Base-by-base conservation (phyloP, 2,888 invertebrate genomes). In the Phalera bucephala region DNA sequence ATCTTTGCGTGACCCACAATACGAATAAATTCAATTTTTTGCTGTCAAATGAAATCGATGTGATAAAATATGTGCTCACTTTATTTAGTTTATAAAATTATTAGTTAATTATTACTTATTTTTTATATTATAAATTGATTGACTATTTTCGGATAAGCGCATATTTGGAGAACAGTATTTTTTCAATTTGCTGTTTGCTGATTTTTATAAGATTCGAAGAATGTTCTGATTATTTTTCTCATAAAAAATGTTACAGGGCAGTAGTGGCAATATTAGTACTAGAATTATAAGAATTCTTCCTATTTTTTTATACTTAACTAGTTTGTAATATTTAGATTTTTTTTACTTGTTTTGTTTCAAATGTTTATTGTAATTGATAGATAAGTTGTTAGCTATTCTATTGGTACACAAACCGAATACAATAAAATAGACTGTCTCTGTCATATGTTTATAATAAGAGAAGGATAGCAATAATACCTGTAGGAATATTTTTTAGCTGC, bases 211-310 rank as follows among this genome's bases (percentile, higher is more conserved):
- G n/a, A n/a, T n/a, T n/a, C n/a, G n/a, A n/a, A n/a, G n/a, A n/a
- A n/a, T n/a, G n/a, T n/a, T n/a, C n/a, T n/a, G n/a, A n/a, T n/a
- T n/a, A n/a, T n/a, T n/a, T n/a, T n/a, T n/a, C n/a, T n/a, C n/a
- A n/a, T n/a, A n/a, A n/a, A 31, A 31, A 22, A 21, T 10, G 3
- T 44, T 52, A 76, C 75, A 75, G 77, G 80, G 80, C 73, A 58
- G 42, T 56, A 63, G 73, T 74, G 72, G 82, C 81, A 83, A 83
- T 83, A 83, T 64, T 82, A 82, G 79, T 52, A 53, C 36, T 42
- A 33, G 54, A 53, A 52, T 37, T 43, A 33, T 40, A 52, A 52
- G 32, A 44, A 42, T 33, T 44, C 43, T 31, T 53, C 47, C 53
- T 53, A 53, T 52, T 51, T 50, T 50, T 52, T 48, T 25, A 27